Evolutionary conservation across 2,888 invertebrate species (phyloP).

Genomic region (Pecten maximus): DNA sequence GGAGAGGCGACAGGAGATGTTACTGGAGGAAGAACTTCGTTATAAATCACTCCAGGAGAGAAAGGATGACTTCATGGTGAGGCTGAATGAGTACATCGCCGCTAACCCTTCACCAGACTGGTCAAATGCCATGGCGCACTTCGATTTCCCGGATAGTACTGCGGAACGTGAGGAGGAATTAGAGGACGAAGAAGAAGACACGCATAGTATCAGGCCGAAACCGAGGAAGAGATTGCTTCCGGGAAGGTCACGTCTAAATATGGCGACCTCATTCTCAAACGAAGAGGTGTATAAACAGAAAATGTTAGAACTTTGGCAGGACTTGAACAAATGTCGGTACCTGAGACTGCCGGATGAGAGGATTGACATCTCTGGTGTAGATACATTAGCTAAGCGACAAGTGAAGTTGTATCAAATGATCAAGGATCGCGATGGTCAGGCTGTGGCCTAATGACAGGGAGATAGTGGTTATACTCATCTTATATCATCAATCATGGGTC

Average conservation of each 20-base stretch:
- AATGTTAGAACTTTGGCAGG: conserved; percentile 72
- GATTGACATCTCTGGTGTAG: conserved; percentile 76
- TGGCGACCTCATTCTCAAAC: conserved; percentile 64
- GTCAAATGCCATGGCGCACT: conserved; percentile 36
- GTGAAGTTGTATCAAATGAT: conserved; percentile 68
- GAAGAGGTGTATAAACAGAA: conserved; percentile 69
- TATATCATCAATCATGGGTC: neutral
- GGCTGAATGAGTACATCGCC: conserved; percentile 67
- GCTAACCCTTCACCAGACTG: conserved; percentile 58
- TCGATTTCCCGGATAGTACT: conserved; percentile 46
- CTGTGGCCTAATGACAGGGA: neutral
- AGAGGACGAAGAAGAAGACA: conserved; percentile 57
- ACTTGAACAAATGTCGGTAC: conserved; percentile 78
- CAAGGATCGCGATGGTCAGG: conserved; percentile 17
- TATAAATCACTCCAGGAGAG: conserved; percentile 64
- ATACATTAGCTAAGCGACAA: conserved; percentile 76
- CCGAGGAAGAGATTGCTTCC: conserved; percentile 52
- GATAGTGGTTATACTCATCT: neutral
- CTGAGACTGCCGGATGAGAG: conserved; percentile 73
- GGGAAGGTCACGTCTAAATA: conserved; percentile 44
- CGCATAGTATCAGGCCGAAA: conserved; percentile 42
- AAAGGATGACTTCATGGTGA: conserved; percentile 68
- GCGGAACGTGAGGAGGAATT: conserved; percentile 46
- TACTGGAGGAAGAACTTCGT: conserved; percentile 70
- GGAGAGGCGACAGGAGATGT: conserved; percentile 72